Conservation (phyloP, 1,140 invertebrate species). For the Pseudomyrmex gracilis region DNA sequence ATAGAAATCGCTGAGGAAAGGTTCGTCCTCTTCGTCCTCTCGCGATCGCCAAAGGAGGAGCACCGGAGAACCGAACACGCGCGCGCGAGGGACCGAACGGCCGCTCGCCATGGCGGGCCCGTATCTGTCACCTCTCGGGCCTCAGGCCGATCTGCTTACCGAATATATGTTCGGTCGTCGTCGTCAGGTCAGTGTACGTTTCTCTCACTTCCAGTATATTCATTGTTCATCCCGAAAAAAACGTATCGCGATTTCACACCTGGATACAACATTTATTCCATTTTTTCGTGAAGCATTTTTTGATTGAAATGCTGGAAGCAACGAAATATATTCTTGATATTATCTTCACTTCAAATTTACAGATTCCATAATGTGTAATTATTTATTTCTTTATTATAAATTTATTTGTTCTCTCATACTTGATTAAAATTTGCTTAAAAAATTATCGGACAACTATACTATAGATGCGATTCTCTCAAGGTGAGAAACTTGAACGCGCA, state of each 20-base stretch:
- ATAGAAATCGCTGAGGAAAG: background rate
- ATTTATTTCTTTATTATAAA: too few relatives aligned
- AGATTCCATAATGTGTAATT: too few relatives aligned
- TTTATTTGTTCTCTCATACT: too few relatives aligned
- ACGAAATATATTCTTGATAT: too few relatives aligned
- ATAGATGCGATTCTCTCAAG: too few relatives aligned
- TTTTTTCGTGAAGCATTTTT: background rate
- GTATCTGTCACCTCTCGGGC: constrained; percentile 91
- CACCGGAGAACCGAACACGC: background rate
- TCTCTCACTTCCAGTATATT: constrained; percentile 56
- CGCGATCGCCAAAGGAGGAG: background rate
- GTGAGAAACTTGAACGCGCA: too few relatives aligned
- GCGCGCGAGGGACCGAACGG: constrained; percentile 25
- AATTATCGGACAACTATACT: too few relatives aligned
- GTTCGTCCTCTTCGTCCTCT: constrained; percentile 32
- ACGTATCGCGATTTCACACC: too few relatives aligned
- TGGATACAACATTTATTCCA: too few relatives aligned
- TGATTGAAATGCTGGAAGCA: background rate
- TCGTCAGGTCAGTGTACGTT: constrained; percentile 89
- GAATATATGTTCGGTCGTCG: constrained; percentile 96
- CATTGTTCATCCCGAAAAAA: background rate
- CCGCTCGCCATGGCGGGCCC: constrained; percentile 90
- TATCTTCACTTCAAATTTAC: too few relatives aligned
- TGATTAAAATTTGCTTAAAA: too few relatives aligned
- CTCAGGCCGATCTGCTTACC: constrained; percentile 92